Evolutionary conservation across 2,797 vertebrate species (phyloP).

Genomic region (Adelosebastes latens): DNA sequence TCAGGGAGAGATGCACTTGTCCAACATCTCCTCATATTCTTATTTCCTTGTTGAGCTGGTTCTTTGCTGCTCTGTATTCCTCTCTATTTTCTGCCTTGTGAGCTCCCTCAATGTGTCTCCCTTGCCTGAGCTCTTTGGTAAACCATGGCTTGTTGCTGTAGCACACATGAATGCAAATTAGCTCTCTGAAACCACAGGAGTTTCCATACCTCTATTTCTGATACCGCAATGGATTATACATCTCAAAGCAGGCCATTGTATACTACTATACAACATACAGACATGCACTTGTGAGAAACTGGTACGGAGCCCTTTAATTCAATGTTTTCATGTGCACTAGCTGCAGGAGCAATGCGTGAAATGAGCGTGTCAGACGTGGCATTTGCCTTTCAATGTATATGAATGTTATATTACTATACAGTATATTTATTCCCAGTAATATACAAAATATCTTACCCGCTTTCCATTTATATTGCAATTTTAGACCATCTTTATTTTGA

Average conservation of each 20-base stretch:
- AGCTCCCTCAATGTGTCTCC: conserved; percentile 39
- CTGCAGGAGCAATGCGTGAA: neutral
- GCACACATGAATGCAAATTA: conserved; percentile 66
- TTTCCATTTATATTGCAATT: neutral
- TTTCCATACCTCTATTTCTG: conserved; percentile 25
- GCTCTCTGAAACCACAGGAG: conserved; percentile 25
- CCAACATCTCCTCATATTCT: conserved; percentile 17
- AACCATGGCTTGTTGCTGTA: conserved; percentile 57
- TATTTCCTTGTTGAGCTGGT: conserved; percentile 25
- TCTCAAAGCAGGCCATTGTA: neutral
- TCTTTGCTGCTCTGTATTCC: conserved; percentile 56
- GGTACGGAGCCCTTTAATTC: neutral
- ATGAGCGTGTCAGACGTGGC: neutral
- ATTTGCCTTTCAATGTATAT: neutral
- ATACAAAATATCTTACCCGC: neutral
- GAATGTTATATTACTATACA: neutral
- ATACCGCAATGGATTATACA: conserved; percentile 23
- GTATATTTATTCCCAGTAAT: neutral
- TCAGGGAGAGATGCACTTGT: neutral
- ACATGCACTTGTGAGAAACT: neutral
- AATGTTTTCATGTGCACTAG: neutral
- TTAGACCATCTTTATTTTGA: neutral
- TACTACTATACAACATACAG: neutral
- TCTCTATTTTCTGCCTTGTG: conserved; percentile 48
- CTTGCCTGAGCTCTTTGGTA: conserved; percentile 61